Percentiles rank a stretch among this genome's conserved stretches.
Conservation (phyloP, 1,140 invertebrate species). For the Anastatus disparis region DNA sequence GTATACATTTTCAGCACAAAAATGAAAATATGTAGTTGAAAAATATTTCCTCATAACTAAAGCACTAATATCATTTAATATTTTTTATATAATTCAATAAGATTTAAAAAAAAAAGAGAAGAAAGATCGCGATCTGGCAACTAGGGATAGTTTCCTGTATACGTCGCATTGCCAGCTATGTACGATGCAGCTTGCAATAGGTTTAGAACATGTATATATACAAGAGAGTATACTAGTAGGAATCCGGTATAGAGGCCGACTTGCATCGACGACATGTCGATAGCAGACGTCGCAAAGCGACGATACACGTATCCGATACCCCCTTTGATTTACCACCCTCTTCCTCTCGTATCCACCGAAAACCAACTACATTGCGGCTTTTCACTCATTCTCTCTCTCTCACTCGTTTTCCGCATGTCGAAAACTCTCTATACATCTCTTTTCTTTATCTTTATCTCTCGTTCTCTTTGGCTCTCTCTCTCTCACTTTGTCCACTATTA, state of each 20-base stretch:
- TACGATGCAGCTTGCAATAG: not conserved
- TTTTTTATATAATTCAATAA: not conserved
- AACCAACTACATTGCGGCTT: too few relatives aligned
- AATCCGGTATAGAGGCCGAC: constrained; percentile 27
- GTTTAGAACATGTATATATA: not conserved
- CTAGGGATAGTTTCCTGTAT: too few relatives aligned
- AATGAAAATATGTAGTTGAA: too few relatives aligned
- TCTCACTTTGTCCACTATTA: constrained; percentile 16
- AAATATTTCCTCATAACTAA: not conserved
- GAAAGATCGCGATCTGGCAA: constrained; percentile 20
- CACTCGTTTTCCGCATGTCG: constrained; percentile 1
- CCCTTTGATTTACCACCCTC: constrained; percentile 45
- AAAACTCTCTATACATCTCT: too few relatives aligned
- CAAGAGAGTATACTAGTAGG: not conserved
- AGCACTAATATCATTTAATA: constrained; percentile 17
- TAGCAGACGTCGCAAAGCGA: constrained; percentile 60
- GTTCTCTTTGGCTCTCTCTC: not conserved
- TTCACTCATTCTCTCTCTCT: too few relatives aligned
- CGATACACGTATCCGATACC: constrained; percentile 62
- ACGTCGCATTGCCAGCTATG: not conserved
- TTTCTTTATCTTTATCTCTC: too few relatives aligned
- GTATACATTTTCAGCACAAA: too few relatives aligned
- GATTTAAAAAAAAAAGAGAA: not conserved
- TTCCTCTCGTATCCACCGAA: not conserved
- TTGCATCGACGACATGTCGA: constrained; percentile 66